Percentiles rank a stretch among this genome's conserved stretches.
These are phyloP conservation scores for Philopotamus ludificatus DNA, from an alignment of 1,140 invertebrate genomes.

Conservation along the genomic window DNA sequence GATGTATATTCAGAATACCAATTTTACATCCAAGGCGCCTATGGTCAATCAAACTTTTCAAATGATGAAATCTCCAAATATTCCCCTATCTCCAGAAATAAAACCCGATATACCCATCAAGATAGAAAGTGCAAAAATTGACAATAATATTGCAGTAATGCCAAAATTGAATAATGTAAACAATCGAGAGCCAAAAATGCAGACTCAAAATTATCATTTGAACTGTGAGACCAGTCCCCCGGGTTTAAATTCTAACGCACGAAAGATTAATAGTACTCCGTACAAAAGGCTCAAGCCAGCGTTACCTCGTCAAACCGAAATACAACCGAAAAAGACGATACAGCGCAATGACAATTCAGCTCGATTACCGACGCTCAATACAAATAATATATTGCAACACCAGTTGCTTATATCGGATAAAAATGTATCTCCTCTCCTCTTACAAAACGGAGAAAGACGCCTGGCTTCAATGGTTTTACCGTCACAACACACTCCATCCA, in stretches of 20 bases:
- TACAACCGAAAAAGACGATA: slow-evolving; percentile 6
- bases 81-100: not conserved
- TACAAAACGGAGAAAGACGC: slow-evolving; percentile 50
- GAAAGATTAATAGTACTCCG: slow-evolving; percentile 4
- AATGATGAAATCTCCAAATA: too few relatives aligned
- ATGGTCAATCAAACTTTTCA: too few relatives aligned
- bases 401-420: slow-evolving; percentile 43
- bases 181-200: not conserved
- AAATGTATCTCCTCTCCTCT: slow-evolving; percentile 49
- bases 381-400: slow-evolving; percentile 9
- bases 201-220: not conserved
- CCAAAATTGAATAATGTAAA: too few relatives aligned
- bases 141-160: not conserved
- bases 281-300: slow-evolving; percentile 31
- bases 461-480: slow-evolving; percentile 53
- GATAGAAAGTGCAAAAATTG: too few relatives aligned
- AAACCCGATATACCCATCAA: too few relatives aligned
- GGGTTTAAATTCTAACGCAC: not conserved
- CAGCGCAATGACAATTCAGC: slow-evolving; percentile 9
- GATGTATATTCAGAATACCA: too few relatives aligned
- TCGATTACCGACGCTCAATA: not conserved
- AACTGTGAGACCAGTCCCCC: not conserved
- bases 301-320: not conserved
- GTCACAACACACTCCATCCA: slow-evolving; percentile 45
- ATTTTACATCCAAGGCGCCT: too few relatives aligned